These are phyloP conservation scores for Panonychus citri DNA, from an alignment of 1,140 invertebrate genomes.

Conservation along the genomic window DNA sequence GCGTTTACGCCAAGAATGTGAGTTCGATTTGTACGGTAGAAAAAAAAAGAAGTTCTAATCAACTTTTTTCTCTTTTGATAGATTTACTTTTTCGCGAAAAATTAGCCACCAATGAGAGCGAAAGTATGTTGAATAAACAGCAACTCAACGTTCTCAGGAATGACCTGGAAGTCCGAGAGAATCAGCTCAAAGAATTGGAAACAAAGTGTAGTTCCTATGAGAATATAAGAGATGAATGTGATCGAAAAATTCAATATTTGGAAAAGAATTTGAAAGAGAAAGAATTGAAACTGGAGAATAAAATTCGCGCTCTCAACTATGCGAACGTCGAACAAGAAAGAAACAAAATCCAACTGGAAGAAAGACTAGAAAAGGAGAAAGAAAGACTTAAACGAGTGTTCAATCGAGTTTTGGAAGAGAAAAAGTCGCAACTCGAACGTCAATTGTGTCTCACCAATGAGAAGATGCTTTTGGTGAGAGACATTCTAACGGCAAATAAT, in stretches of 20 bases:
- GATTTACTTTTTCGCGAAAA: neutral
- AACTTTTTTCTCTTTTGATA: neutral
- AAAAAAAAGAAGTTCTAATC: neutral
- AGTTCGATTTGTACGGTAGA: neutral
- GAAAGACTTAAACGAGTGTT: conserved; percentile 13
- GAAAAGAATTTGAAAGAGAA: conserved; percentile 25
- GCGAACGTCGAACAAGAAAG: neutral
- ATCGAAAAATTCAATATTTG: conserved; percentile 21
- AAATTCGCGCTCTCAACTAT: neutral
- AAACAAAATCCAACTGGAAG: neutral
- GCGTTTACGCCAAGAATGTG: neutral
- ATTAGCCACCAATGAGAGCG: neutral
- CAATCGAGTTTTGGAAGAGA: conserved; percentile 29
- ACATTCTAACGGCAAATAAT: conserved; percentile 14
- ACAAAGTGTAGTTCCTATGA: conserved; percentile 18
- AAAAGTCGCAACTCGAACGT: conserved; percentile 13
- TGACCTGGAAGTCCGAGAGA: conserved; percentile 18
- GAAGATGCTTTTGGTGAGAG: conserved; percentile 13
- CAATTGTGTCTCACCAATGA: conserved; percentile 12
- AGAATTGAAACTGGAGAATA: conserved; percentile 20
- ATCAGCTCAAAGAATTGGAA: conserved; percentile 18
- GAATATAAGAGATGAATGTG: conserved; percentile 16
- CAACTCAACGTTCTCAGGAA: conserved; percentile 18
- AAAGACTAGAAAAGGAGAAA: conserved; percentile 22
- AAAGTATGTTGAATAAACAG: conserved; percentile 2